phyloP scores from a whole-genome alignment of 2,888 invertebrate genomes.

The Crematogaster levior region DNA sequence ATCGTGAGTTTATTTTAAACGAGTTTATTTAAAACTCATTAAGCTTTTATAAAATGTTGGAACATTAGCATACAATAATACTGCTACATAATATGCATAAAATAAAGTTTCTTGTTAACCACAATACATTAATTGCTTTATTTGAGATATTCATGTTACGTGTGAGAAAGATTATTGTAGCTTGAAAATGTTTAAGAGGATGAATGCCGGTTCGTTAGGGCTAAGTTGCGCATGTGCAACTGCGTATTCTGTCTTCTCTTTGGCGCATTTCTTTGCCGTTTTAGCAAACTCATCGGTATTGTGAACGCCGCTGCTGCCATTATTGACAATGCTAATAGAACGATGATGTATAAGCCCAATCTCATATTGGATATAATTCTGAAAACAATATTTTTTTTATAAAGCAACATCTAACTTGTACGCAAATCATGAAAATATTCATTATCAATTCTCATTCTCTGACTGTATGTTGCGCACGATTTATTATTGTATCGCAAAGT shows the following conservation, averaged over 20 bases:
- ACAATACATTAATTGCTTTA: conserved; percentile 1
- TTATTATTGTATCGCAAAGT: not conserved
- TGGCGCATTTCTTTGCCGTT: too few species aligned
- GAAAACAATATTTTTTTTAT: conserved; percentile 4
- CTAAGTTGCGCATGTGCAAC: not conserved
- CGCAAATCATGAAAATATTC: not conserved
- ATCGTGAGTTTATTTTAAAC: not conserved
- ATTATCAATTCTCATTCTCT: not conserved
- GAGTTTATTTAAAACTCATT: conserved; percentile 17
- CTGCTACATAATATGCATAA: not conserved
- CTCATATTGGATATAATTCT: not conserved
- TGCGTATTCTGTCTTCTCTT: not conserved
- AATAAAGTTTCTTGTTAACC: not conserved
- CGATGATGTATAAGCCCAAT: not conserved
- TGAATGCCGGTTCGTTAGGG: not conserved
- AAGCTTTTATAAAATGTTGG: not conserved
- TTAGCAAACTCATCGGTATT: not conserved
- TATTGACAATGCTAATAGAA: not conserved
- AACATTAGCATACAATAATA: not conserved
- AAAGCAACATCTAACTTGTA: not conserved
- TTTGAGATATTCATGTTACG: conserved; percentile 8
- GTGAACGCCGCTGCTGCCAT: not conserved
- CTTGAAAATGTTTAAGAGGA: conserved; percentile 2
- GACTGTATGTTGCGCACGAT: not conserved
- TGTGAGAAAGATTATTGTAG: not conserved